Conservation (phyloP, 2,113 vertebrate genomes). For the Ammospiza caudacuta region DNA sequence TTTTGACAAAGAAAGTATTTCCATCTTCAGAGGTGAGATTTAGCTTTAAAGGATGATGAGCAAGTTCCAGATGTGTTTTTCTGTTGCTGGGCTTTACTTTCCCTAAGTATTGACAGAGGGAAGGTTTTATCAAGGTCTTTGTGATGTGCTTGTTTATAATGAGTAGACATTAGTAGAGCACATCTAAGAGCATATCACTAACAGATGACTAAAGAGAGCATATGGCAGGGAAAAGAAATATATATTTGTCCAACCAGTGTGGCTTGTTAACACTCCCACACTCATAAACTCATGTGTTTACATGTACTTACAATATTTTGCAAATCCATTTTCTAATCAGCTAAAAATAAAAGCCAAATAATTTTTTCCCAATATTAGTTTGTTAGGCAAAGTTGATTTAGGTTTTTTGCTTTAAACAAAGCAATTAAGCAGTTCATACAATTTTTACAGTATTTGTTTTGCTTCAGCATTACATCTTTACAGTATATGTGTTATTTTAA, state of each 20-base stretch:
- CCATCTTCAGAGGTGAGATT: constrained; percentile 43
- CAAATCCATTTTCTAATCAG: not conserved
- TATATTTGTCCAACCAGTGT: constrained; percentile 55
- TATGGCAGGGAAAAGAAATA: constrained; percentile 65
- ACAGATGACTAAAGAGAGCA: constrained; percentile 64
- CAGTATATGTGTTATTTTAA: not conserved
- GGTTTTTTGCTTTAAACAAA: not conserved
- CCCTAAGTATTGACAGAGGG: constrained; percentile 56
- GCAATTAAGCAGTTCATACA: not conserved
- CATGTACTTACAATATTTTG: constrained; percentile 6
- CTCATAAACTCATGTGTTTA: constrained; percentile 49
- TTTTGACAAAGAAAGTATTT: constrained; percentile 68
- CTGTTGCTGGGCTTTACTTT: not conserved
- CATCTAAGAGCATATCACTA: constrained; percentile 55
- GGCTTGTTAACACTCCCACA: constrained; percentile 65
- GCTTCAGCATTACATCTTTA: not conserved
- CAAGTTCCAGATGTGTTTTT: constrained; percentile 68
- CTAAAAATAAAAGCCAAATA: constrained; percentile 49
- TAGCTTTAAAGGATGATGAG: constrained; percentile 47
- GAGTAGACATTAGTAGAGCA: constrained; percentile 60
- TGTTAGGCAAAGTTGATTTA: constrained; percentile 22
- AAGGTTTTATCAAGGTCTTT: constrained; percentile 71
- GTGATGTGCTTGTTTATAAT: constrained; percentile 64
- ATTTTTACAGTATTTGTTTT: not conserved
- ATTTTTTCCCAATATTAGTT: not conserved